These are phyloP conservation scores for Heliocidaris erythrogramma DNA, from an alignment of 35 echinoderm and acorn worm species.

Conservation along the genomic window DNA sequence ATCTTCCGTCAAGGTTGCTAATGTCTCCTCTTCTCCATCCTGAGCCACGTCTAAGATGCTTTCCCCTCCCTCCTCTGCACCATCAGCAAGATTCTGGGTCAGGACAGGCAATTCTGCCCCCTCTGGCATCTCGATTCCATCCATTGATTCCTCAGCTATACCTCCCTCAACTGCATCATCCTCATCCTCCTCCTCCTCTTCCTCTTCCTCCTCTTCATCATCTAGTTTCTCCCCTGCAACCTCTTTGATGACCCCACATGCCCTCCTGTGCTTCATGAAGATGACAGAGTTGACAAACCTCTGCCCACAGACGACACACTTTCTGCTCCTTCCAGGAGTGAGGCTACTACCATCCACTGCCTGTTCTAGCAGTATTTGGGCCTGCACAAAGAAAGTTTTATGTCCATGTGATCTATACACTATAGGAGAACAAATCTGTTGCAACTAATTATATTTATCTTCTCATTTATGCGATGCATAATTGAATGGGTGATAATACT, in stretches of 20 bases:
- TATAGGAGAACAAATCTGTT: neutral
- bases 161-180: conserved; percentile 29
- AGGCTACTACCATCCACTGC: neutral
- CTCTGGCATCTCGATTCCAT: neutral
- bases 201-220: conserved; percentile 67
- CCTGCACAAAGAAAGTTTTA: neutral
- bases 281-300: conserved; percentile 72
- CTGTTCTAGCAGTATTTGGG: neutral
- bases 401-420: neutral
- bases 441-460: neutral
- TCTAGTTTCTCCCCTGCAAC: conserved; percentile 56
- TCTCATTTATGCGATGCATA: too few relatives aligned
- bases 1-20: neutral
- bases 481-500: too few relatives aligned
- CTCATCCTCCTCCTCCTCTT: conserved; percentile 61
- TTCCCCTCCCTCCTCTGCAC: neutral
- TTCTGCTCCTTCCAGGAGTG: conserved; percentile 61
- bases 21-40: neutral
- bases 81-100: neutral
- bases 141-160: conserved; percentile 21
- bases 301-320: conserved; percentile 79
- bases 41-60: conserved; percentile 21
- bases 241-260: conserved; percentile 72
- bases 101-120: neutral
- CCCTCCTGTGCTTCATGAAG: conserved; percentile 87